These are phyloP conservation scores for Psophia crepitans DNA, from an alignment of 2,113 vertebrate species.

Conservation along the genomic window DNA sequence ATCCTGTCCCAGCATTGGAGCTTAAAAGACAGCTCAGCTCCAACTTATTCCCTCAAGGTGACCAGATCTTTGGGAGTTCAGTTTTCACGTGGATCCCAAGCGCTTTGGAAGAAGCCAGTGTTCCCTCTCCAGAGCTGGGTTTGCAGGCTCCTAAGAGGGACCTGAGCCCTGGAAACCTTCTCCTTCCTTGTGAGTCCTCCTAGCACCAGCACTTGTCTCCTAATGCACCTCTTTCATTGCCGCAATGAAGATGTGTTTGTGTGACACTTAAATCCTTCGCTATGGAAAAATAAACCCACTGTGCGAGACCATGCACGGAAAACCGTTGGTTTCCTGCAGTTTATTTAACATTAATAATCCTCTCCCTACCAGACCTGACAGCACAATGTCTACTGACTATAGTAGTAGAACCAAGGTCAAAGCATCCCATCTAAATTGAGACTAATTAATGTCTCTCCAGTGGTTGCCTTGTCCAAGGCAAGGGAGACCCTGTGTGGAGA, in stretches of 20 bases:
- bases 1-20: background rate
- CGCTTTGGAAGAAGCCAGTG: background rate
- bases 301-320: background rate
- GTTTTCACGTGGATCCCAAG: background rate
- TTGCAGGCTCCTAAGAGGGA: background rate
- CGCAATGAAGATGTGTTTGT: background rate
- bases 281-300: background rate
- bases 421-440: background rate
- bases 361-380: background rate
- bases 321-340: background rate
- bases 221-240: too few relatives aligned
- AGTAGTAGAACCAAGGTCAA: background rate
- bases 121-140: background rate
- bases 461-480: background rate
- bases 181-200: background rate
- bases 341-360: background rate
- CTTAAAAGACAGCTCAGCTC: background rate
- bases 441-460: background rate
- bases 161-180: background rate
- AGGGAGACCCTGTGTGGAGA: conserved; percentile 67
- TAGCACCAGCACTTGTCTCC: background rate
- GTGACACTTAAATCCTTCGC: background rate
- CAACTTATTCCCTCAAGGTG: background rate
- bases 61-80: background rate
- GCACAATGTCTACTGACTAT: fast-evolving